Base-by-base conservation (phyloP, 1,140 invertebrate genomes). In the Thrips palmi region DNA sequence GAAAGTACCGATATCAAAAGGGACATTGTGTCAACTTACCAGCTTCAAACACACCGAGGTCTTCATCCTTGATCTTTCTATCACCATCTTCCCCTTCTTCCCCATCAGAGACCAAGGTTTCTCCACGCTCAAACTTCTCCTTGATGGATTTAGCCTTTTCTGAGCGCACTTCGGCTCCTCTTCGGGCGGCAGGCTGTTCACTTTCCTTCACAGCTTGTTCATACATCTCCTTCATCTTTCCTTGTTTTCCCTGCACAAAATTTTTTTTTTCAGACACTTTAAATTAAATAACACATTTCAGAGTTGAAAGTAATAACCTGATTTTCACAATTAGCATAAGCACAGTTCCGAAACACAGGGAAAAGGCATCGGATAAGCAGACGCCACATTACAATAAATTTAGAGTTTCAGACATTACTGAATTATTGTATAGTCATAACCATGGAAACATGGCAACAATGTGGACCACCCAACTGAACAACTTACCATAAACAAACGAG, bases 161-260 rank as follows among this genome's bases (percentile, higher is more conserved):
- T 32, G 60, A 58, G 27, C 65, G 61, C 46, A 73, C 66, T 22
- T 51, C 27, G 62, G 62, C 20, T 68, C 55, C 41, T 70, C 68
- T 55, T 70, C 72, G 23, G 68, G 67, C 1, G 64, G 56, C 23
- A 71, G 67, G 25, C 66, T 71, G 42, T 51, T 77, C 74, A 38
- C 75, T 78, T 49, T 86, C 81, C 43, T 79, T 70, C 1, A 87
- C 77, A 4, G 83, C 84, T 50, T 86, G 80, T 52, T 89, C 83
- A 55, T 91, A 89, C 64, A 84, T 72, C 53, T 89, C 83, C 50
- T 88, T 88, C 58, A 91, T 80, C 49, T 83, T 83, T 1, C 77
- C 78, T 61, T 86, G 82, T 55, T 86, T 85, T 7, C 82, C 83
- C 77, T 81, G 53, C 7, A 58, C 54, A 42, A 40, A 55, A 39